Conservation (phyloP, 2,888 invertebrate genomes). For the Scrobipalpa atriplicella region DNA sequence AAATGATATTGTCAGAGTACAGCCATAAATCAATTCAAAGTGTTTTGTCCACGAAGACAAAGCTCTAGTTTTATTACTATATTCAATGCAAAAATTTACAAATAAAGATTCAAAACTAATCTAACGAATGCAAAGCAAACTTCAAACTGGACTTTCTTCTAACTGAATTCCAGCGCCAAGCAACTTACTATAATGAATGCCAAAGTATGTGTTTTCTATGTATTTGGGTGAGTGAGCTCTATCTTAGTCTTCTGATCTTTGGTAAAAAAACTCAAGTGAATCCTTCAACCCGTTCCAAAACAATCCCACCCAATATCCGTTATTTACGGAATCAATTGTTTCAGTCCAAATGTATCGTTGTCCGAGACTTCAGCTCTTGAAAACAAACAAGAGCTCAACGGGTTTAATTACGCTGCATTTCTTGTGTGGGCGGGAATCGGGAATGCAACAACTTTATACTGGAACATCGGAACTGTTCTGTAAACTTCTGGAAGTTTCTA, state of each 20-base stretch:
- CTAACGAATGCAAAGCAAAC: too few species aligned
- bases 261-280: too few species aligned
- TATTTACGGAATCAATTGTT: conserved; percentile 3
- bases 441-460: neutral
- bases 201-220: too few species aligned
- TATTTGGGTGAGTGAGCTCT: too few species aligned
- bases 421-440: conserved; percentile 10
- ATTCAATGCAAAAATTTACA: neutral
- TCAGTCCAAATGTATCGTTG: conserved; percentile 11
- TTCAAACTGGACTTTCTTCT: too few species aligned
- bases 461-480: conserved; percentile 1
- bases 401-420: neutral
- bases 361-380: neutral
- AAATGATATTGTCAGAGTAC: neutral
- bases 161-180: too few species aligned
- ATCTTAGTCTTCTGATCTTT: too few species aligned
- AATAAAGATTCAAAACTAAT: too few species aligned
- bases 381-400: conserved; percentile 15
- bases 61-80: neutral
- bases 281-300: neutral
- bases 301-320: neutral
- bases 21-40: neutral
- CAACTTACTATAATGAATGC: too few species aligned
- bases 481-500: neutral
- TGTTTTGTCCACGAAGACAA: conserved; percentile 4